Evolutionary conservation across 2,888 invertebrate species (phyloP), one percentile per base, ranked within the genome.

Genomic region (Drosophila phalerata): DNA sequence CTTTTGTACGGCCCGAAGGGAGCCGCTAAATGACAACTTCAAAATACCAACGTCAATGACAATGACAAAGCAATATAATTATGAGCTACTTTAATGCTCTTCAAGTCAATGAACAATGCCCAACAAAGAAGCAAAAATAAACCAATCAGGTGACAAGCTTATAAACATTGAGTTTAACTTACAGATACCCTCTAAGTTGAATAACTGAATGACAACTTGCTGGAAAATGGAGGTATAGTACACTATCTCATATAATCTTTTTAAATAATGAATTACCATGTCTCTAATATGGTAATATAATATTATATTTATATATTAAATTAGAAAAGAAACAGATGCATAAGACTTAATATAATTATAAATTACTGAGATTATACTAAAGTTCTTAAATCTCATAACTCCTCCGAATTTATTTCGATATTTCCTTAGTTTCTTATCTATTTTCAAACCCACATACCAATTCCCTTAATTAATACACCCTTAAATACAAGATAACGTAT

Each of bases 21-120:
- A 49, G 34, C 48, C 81, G 68, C 87, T 67, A 80, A 86, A 86
- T 88, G 84, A 83, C 84, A 77, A 88, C 83, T 83, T 76, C 88
- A 82, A 60, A 77, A 72, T 71, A 81, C 51, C 77, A 80, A 68
- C 73, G 47, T 80, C 73, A 68, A 56, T 64, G 64, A 55, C 73
- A 68, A 52, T 64, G 64, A 55, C 72, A 77, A 53, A 68, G 64
- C 62, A 77, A 82, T 83, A 73, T 86, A 83, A 83, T 83, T 88
- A 83, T 88, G 87, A 80, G 73, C 69, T 62, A 73, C 77, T 86
- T 86, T 77, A 88, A 83, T 88, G 88, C 86, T 73, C 84, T 83
- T 82, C 83, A 88, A 75, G 72, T 75, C 73, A 72, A 73, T 57
- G 56, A 42, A 38, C 52, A 57, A 47, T 40, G 28, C 9, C 15